Conservation (phyloP, 2,797 vertebrate species). For the Heteromormyrus szaboi region DNA sequence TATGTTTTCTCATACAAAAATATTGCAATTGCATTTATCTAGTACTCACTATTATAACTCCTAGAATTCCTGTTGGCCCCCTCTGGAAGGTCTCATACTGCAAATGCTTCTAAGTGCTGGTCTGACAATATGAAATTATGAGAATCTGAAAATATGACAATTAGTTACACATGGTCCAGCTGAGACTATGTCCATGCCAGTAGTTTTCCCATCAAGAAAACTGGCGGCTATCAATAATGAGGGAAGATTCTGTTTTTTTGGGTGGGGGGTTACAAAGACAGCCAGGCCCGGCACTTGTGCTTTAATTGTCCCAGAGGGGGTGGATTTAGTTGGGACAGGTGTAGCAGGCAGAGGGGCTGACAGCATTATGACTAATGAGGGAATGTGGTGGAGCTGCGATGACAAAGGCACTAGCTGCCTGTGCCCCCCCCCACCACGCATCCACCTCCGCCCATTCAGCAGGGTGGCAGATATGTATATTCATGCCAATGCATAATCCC, state of each 20-base stretch:
- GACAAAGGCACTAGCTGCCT: not conserved
- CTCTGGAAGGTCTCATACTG: not conserved
- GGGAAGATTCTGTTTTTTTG: not conserved
- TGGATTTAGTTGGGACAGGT: slow-evolving; percentile 11
- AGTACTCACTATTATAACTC: not conserved
- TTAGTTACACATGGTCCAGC: not conserved
- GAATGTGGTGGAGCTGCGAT: slow-evolving; percentile 5
- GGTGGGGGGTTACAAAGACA: slow-evolving; percentile 22
- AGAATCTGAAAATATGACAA: not conserved
- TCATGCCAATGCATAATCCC: not conserved
- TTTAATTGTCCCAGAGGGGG: slow-evolving; percentile 19
- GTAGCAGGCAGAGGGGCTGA: not conserved
- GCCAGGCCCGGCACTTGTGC: slow-evolving; percentile 19
- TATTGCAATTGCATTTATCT: not conserved
- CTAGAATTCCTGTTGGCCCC: not conserved
- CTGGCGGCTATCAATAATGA: not conserved
- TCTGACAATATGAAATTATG: not conserved
- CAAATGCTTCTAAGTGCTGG: not conserved
- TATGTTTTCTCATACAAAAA: not conserved
- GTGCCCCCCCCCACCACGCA: not conserved
- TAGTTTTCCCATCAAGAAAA: not conserved
- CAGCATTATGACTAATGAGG: slow-evolving; percentile 18
- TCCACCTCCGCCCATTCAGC: not conserved
- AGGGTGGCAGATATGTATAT: not conserved
- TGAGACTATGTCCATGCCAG: not conserved